Evolutionary conservation across 2,113 vertebrate genomes (phyloP).

Genomic region (Zosterops hypoxanthus): DNA sequence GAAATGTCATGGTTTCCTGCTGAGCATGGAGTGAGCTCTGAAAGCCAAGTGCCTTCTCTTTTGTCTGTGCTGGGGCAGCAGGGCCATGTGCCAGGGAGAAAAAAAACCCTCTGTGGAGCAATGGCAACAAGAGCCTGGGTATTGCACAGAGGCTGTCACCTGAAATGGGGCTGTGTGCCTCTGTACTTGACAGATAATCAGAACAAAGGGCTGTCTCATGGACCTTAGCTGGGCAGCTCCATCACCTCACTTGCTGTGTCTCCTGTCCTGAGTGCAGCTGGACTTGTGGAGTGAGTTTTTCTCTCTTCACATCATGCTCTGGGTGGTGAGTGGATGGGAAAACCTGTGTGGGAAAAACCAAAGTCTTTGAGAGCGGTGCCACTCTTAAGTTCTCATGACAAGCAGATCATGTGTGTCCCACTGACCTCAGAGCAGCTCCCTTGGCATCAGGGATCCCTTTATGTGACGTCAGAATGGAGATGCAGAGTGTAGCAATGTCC

Average conservation of each 20-base stretch:
- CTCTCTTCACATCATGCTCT: not conserved
- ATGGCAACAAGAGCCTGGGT: fast-evolving
- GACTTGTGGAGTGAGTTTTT: not conserved
- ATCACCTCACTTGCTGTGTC: not conserved
- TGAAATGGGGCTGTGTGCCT: not conserved
- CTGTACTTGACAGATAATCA: not conserved
- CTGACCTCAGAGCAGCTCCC: not conserved
- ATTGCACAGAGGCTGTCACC: not conserved
- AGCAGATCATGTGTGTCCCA: not conserved
- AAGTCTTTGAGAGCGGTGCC: not conserved
- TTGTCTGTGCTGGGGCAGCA: not conserved
- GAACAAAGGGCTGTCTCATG: not conserved
- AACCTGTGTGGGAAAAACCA: not conserved
- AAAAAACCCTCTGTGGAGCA: fast-evolving
- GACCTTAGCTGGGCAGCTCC: not conserved
- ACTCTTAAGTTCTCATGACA: not conserved
- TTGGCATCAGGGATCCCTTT: not conserved
- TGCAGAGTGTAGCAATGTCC: not conserved
- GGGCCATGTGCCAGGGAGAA: not conserved
- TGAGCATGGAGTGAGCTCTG: fast-evolving
- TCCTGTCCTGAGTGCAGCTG: not conserved
- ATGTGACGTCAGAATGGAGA: not conserved
- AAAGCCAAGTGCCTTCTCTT: not conserved
- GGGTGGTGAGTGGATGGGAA: not conserved
- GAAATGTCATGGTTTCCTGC: not conserved